Evolutionary conservation across 1,140 invertebrate genomes (phyloP).

Genomic region (Campoletis sonorensis): DNA sequence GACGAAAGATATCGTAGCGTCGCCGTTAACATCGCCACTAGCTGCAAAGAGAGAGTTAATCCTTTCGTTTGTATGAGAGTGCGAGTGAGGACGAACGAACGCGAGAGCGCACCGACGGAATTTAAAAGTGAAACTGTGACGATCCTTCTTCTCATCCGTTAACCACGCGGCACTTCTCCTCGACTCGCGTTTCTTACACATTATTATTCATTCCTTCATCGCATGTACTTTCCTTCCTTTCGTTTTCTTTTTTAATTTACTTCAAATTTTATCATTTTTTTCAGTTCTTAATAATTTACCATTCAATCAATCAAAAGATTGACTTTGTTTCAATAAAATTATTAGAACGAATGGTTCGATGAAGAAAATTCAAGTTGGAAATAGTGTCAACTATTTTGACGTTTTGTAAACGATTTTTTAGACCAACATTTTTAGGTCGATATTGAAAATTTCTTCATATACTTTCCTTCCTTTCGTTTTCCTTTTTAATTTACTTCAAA

Average conservation of each 20-base stretch:
- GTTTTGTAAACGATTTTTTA: no score
- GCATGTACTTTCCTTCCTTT: neutral
- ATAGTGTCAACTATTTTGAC: no score
- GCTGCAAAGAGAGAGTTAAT: neutral
- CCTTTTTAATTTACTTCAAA: neutral
- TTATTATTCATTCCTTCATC: conserved; percentile 25
- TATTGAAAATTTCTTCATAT: no score
- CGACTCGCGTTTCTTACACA: neutral
- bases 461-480: neutral
- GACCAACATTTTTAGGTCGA: neutral
- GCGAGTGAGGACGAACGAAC: conserved; percentile 47
- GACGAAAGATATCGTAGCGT: conserved; percentile 9
- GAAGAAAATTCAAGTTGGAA: no score
- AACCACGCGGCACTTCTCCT: neutral
- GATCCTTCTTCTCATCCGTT: conserved; percentile 56
- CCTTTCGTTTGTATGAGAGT: conserved; percentile 35
- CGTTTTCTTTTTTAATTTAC: neutral
- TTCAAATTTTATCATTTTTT: neutral
- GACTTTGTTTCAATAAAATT: no score
- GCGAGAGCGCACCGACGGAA: conserved; percentile 68
- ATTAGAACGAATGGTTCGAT: no score
- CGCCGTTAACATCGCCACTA: conserved; percentile 22
- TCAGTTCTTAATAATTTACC: no score
- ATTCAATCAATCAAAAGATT: no score
- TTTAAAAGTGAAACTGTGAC: conserved; percentile 75